Base-by-base conservation (phyloP, 2,888 invertebrate species). In the Geotrupes spiniger region DNA sequence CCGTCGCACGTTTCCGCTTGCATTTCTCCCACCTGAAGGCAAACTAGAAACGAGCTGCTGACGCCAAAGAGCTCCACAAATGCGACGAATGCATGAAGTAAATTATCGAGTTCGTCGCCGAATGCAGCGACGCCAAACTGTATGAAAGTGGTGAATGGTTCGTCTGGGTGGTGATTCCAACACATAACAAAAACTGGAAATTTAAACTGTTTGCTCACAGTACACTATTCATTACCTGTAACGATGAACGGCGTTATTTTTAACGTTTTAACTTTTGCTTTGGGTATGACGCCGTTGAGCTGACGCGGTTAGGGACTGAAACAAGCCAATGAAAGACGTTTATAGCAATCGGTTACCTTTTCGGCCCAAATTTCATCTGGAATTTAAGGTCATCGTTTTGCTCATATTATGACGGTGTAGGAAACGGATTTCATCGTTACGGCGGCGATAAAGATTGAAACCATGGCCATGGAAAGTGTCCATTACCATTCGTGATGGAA, bases 181-280 rank as follows among this genome's bases (percentile, higher is more conserved):
- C 96, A 96, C 14, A 95, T 75, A 50, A 96, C 87, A 74, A 95
- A 96, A 27, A 93, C 95, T 92, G 80, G 1, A 79, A 79, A 4
- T 5, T 3, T 12, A 11, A 31, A 31, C 6, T 6, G 6, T 4
- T 21, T 6, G 14, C 5, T 31, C 11, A 9, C 6, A 31, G n/a
- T 1, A 10, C n/a, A 33, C 12, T 4, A 8, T 14, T 1, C 8
- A 40, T 83, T 72, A 90, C 92, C 91, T 63, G 93, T 89, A 50
- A 96, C 94, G 63, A 96, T 96, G 59, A 94, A 93, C 60, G 96
- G 88, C 0, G 96, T 96, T 93, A 96, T 96, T 75, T 96, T 95
- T 53, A 96, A 92, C 10, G 94, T 95, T 78, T 96, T 96, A 62
- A 96, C 92, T 77, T 95, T 95, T 25, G 96, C 96, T 53, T 91